Evolutionary conservation across 1,140 invertebrate species (phyloP).

Genomic region (Drosophila yakuba): DNA sequence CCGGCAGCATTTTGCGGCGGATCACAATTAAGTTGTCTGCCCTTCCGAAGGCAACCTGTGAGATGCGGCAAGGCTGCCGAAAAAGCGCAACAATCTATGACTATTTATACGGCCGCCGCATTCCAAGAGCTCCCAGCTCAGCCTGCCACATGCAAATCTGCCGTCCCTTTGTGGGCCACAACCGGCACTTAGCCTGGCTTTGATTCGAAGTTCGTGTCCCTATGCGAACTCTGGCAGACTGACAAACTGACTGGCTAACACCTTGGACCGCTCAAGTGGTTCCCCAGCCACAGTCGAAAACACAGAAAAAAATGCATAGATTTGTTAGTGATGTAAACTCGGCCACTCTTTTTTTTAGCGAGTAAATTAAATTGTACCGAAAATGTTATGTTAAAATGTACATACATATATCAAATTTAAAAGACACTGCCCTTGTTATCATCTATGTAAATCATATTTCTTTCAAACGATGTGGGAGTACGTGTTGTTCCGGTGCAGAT

Average conservation of each 20-base stretch:
- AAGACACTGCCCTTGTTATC: too few relatives aligned
- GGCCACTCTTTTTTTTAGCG: too few relatives aligned
- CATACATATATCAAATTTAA: too few relatives aligned
- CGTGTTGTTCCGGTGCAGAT: conserved; percentile 23
- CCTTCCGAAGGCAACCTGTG: conserved; percentile 51
- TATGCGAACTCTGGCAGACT: conserved; percentile 68
- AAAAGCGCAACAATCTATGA: conserved; percentile 53
- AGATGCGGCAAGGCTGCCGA: conserved; percentile 55
- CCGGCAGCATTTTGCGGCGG: conserved; percentile 22
- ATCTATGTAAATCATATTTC: neutral
- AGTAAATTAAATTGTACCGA: too few relatives aligned
- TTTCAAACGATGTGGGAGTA: neutral
- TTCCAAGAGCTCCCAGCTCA: conserved; percentile 42
- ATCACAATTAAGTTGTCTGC: conserved; percentile 60
- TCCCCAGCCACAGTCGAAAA: conserved; percentile 6
- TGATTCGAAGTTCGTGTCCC: conserved; percentile 82
- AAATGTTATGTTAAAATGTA: too few relatives aligned
- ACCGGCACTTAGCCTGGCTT: conserved; percentile 78
- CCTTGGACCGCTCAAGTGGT: conserved; percentile 52
- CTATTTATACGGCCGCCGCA: conserved; percentile 60
- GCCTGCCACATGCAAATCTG: conserved; percentile 74
- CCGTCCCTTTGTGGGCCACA: conserved; percentile 45
- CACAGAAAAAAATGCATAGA: neutral
- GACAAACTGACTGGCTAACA: conserved; percentile 64
- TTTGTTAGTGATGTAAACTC: neutral